These are phyloP conservation scores for Dicroscelio sp. DNA, from an alignment of 2,888 invertebrate genomes.

Conservation along the genomic window DNA sequence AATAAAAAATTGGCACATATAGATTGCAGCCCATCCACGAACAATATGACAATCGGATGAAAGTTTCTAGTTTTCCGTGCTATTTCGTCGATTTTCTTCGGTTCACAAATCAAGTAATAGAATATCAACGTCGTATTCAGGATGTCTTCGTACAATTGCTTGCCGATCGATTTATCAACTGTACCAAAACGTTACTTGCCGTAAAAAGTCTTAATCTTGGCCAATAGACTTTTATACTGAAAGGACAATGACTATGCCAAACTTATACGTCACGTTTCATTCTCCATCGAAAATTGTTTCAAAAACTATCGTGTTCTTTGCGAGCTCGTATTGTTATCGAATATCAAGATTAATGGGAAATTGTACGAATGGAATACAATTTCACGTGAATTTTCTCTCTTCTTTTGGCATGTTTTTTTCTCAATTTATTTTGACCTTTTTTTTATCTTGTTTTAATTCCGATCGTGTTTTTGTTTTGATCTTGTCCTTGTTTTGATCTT, in stretches of 20 bases:
- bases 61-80: constrained; percentile 78
- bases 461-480: no score
- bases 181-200: constrained; percentile 68
- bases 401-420: no score
- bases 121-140: constrained; percentile 75
- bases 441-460: no score
- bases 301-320: neutral
- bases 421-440: no score
- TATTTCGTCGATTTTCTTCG: constrained; percentile 77
- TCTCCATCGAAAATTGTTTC: constrained; percentile 4
- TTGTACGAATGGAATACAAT: neutral
- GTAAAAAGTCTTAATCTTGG: constrained; percentile 78
- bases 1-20: no score
- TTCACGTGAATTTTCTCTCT: no score
- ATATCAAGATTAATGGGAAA: neutral
- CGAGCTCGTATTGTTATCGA: neutral
- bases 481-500: no score
- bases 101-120: constrained; percentile 78
- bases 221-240: constrained; percentile 74
- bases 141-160: constrained; percentile 75
- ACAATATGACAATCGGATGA: constrained; percentile 81
- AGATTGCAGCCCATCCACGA: no score
- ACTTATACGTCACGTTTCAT: constrained; percentile 50
- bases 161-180: constrained; percentile 76
- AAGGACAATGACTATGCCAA: constrained; percentile 52